These are phyloP conservation scores for Sebastes vulpes DNA, from an alignment of 2,797 vertebrate species.

Conservation along the genomic window DNA sequence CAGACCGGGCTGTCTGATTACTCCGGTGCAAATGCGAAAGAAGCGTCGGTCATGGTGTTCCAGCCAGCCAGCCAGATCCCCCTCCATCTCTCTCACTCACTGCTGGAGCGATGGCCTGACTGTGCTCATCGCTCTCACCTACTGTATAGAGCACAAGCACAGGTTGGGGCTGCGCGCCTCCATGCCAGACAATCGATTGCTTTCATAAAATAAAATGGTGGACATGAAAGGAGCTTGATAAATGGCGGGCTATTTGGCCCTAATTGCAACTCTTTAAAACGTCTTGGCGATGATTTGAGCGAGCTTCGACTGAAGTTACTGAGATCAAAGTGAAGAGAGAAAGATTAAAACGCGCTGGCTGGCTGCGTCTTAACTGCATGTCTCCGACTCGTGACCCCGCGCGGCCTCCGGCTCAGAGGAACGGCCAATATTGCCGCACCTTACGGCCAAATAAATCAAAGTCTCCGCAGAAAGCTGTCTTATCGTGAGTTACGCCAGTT, in stretches of 20 bases:
- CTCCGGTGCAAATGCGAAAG: conserved; percentile 66
- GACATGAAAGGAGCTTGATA: conserved; percentile 82
- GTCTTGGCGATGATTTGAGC: conserved; percentile 80
- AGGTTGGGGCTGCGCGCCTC: conserved; percentile 55
- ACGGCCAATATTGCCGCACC: conserved; percentile 54
- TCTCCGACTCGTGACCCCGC: conserved; percentile 74
- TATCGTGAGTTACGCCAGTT: conserved; percentile 69
- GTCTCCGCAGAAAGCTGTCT: conserved; percentile 68
- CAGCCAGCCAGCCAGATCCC: conserved; percentile 58
- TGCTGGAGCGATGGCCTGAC: conserved; percentile 54
- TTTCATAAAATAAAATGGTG: conserved; percentile 83
- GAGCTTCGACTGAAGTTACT: conserved; percentile 75
- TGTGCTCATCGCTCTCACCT: conserved; percentile 58
- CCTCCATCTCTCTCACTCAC: conserved; percentile 51
- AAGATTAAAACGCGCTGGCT: conserved; percentile 72
- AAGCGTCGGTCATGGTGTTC: conserved; percentile 59
- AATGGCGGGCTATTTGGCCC: conserved; percentile 78
- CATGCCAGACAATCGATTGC: conserved; percentile 74
- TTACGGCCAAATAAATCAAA: conserved; percentile 78
- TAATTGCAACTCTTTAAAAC: conserved; percentile 84
- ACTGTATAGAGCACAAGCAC: conserved; percentile 39
- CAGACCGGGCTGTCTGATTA: conserved; percentile 64
- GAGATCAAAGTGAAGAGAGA: conserved; percentile 78
- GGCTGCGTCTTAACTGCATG: conserved; percentile 65
- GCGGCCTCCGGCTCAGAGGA: conserved; percentile 52